These are phyloP conservation scores for Agonopterix heracliana DNA, from an alignment of 2,888 invertebrate species.

Conservation along the genomic window DNA sequence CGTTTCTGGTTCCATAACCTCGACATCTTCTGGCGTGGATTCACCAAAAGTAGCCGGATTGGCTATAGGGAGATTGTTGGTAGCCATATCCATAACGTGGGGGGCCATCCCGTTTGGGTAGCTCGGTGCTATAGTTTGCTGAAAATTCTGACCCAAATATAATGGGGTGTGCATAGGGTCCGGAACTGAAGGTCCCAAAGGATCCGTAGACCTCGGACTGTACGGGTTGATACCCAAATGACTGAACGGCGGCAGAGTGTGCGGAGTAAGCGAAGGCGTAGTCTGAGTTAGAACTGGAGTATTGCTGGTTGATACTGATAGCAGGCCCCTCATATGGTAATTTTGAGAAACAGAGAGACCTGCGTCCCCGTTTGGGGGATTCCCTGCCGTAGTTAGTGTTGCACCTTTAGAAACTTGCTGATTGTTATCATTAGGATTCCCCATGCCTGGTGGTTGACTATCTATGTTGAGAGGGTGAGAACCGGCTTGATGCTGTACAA, in stretches of 20 bases:
- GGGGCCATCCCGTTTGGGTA: slow-evolving; percentile 92
- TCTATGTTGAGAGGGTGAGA: slow-evolving; percentile 76
- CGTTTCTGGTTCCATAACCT: slow-evolving; percentile 68
- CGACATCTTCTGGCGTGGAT: slow-evolving; percentile 65
- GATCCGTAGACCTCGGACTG: slow-evolving; percentile 76
- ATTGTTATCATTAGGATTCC: slow-evolving; percentile 58
- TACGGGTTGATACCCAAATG: slow-evolving; percentile 77
- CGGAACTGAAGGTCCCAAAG: slow-evolving; percentile 76
- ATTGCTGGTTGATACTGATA: slow-evolving; percentile 84
- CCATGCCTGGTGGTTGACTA: slow-evolving; percentile 72
- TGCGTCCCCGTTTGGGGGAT: slow-evolving; percentile 98
- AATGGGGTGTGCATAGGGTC: slow-evolving; percentile 77
- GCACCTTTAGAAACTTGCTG: slow-evolving; percentile 59
- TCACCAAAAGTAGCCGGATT: slow-evolving; percentile 92
- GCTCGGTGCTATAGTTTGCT: slow-evolving; percentile 78
- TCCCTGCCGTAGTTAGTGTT: slow-evolving; percentile 76
- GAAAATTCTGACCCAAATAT: slow-evolving; percentile 78
- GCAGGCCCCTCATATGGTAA: slow-evolving; percentile 94
- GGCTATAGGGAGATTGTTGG: slow-evolving; percentile 80
- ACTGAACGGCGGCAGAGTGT: slow-evolving; percentile 76
- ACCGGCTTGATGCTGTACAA: slow-evolving; percentile 73
- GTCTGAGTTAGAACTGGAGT: slow-evolving; percentile 74
- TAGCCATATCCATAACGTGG: slow-evolving; percentile 88
- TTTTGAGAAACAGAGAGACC: slow-evolving; percentile 93
- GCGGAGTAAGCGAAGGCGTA: slow-evolving; percentile 73